Percentiles rank a stretch among this genome's conserved stretches.
Conservation (phyloP, 2,888 invertebrate genomes). For the Seladonia tumulorum region DNA sequence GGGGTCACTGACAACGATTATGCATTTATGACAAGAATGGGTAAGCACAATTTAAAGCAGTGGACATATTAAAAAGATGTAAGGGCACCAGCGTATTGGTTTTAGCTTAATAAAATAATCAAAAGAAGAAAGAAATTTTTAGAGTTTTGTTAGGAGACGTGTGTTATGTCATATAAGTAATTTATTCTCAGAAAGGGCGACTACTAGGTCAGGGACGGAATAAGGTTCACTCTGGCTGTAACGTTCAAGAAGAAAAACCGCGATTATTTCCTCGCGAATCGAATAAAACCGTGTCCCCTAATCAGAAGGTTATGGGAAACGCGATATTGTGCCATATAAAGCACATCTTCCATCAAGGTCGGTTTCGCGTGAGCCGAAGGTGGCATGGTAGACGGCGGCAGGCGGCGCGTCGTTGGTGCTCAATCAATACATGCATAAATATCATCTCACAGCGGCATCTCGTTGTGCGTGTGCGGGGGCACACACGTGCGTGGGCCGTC, state of each 20-base stretch:
- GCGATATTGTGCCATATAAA: neutral
- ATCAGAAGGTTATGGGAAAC: neutral
- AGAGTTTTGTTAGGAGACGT: too few species aligned
- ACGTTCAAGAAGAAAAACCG: neutral
- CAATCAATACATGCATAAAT: constrained; percentile 71
- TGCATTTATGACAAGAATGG: too few species aligned
- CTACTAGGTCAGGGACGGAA: neutral
- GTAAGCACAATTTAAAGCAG: too few species aligned
- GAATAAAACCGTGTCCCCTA: neutral
- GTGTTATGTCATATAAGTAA: neutral
- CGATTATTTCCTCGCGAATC: neutral
- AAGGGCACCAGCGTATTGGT: too few species aligned
- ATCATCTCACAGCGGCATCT: constrained; percentile 44
- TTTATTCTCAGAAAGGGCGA: neutral
- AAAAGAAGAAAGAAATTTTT: too few species aligned
- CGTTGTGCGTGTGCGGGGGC: constrained; percentile 11
- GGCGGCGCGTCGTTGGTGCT: constrained; percentile 45
- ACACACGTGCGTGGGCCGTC: constrained; percentile 22
- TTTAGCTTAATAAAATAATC: too few species aligned
- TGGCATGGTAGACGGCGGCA: constrained; percentile 20
- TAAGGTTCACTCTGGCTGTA: neutral
- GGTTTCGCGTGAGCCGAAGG: constrained; percentile 43
- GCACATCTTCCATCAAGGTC: constrained; percentile 17
- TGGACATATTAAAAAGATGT: too few species aligned
- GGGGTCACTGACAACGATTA: too few species aligned